Conservation (phyloP, 2,797 vertebrate genomes). For the Crocodylus rhombifer region DNA sequence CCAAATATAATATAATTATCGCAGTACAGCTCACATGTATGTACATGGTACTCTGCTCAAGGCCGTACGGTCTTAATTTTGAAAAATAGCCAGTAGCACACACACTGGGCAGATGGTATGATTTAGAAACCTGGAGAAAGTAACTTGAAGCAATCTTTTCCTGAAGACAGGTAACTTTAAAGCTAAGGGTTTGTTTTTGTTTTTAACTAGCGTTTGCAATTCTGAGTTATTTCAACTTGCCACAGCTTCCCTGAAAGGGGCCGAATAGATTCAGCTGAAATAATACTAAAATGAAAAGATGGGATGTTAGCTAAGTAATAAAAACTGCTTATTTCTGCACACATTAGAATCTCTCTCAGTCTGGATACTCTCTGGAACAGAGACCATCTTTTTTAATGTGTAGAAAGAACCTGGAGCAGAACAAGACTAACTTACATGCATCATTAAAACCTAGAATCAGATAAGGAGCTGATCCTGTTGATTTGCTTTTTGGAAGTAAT, state of each 20-base stretch:
- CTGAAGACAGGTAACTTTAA: background rate
- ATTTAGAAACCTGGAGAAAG: background rate
- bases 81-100: background rate
- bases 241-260: background rate
- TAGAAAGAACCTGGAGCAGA: background rate
- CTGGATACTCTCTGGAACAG: background rate
- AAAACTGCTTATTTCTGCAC: background rate
- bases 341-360: background rate
- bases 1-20: fast-evolving
- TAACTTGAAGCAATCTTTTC: background rate
- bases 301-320: background rate
- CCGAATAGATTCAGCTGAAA: background rate
- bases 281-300: background rate
- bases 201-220: background rate
- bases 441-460: background rate
- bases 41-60: background rate
- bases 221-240: background rate
- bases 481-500: background rate
- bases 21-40: background rate
- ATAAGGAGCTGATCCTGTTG: background rate
- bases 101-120: background rate
- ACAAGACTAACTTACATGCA: too few relatives aligned
- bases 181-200: background rate
- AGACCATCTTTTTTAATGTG: background rate
- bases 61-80: background rate